These are phyloP conservation scores for Conus betulinus DNA, from an alignment of 1,140 invertebrate species.

Conservation along the genomic window DNA sequence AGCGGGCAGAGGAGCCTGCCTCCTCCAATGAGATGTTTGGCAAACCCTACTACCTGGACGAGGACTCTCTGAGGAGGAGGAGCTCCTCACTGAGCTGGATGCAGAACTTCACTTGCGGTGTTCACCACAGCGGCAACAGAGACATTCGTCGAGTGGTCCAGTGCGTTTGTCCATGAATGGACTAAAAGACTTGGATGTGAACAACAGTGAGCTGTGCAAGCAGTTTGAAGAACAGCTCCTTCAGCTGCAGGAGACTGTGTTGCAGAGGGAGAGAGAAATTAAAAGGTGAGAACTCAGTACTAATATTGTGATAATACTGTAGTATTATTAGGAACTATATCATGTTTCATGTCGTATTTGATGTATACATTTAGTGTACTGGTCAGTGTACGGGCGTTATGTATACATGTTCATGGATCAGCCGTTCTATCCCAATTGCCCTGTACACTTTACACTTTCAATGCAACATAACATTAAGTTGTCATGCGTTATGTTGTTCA, in stretches of 20 bases:
- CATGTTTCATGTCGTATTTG: too few relatives aligned
- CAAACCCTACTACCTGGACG: not conserved
- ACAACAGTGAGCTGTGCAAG: slow-evolving; percentile 10
- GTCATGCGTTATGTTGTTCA: too few relatives aligned
- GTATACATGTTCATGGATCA: too few relatives aligned
- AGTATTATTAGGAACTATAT: not conserved
- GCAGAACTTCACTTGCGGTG: slow-evolving; percentile 43
- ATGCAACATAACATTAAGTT: too few relatives aligned
- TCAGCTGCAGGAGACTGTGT: slow-evolving; percentile 17
- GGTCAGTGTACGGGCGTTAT: too few relatives aligned
- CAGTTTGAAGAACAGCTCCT: slow-evolving; percentile 18
- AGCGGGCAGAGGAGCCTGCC: not conserved
- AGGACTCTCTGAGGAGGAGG: slow-evolving; percentile 41
- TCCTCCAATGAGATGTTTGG: not conserved
- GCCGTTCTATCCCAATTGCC: too few relatives aligned
- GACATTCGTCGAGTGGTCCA: not conserved
- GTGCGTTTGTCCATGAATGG: slow-evolving; percentile 21
- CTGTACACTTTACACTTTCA: too few relatives aligned
- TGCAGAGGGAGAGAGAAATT: slow-evolving; percentile 23
- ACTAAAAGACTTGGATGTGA: slow-evolving; percentile 1
- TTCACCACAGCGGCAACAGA: slow-evolving; percentile 10
- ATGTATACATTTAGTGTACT: too few relatives aligned
- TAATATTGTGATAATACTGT: too few relatives aligned
- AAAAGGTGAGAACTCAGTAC: not conserved
- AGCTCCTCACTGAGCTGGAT: slow-evolving; percentile 56